These are phyloP conservation scores for Atta cephalotes DNA, from an alignment of 1,140 invertebrate genomes.

Conservation along the genomic window DNA sequence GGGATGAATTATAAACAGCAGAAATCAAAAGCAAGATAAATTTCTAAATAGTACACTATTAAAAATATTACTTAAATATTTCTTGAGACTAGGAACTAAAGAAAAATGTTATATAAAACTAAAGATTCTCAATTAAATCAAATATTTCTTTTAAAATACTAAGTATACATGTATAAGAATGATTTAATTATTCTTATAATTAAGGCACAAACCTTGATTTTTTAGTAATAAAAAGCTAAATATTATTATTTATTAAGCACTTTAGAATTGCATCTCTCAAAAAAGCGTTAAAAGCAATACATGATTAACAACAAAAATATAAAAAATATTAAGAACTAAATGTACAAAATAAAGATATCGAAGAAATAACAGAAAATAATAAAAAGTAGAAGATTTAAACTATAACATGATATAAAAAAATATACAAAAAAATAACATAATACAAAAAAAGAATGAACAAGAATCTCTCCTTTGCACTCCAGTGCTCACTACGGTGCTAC, in stretches of 20 bases:
- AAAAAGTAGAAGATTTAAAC: no score
- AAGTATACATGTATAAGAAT: background rate
- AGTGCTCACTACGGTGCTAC: background rate
- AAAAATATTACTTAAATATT: background rate
- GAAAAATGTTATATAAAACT: background rate
- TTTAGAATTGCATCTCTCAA: no score
- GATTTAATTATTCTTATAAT: background rate
- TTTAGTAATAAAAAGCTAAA: background rate
- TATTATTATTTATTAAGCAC: no score
- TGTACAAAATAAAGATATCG: no score
- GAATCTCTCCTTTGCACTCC: background rate
- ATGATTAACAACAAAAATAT: no score
- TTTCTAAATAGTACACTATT: background rate
- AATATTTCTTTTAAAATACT: background rate
- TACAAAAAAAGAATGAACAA: background rate
- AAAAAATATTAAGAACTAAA: no score
- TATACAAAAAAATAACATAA: no score
- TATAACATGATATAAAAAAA: background rate
- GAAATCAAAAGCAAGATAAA: background rate
- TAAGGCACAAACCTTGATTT: slow-evolving; percentile 10
- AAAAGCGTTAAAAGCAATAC: no score
- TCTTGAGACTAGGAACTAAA: background rate
- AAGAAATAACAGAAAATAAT: no score
- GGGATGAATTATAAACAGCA: background rate
- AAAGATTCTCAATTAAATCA: background rate